These are phyloP conservation scores for Drosophila kepulauana DNA, from an alignment of 1,140 invertebrate genomes.

Conservation along the genomic window DNA sequence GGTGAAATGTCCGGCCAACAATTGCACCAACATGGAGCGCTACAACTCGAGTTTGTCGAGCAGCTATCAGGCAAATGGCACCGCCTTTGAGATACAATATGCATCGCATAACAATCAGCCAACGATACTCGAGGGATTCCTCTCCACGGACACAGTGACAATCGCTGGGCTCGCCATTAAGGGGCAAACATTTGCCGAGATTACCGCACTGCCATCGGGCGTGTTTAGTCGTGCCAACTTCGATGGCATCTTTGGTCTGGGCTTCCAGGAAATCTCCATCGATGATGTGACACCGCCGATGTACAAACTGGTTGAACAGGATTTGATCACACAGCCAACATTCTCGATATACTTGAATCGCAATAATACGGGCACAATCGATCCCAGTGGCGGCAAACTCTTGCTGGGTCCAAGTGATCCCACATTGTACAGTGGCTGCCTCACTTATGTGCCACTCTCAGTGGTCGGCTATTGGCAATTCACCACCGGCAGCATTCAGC, in stretches of 20 bases:
- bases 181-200: constrained; percentile 98
- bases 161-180: constrained; percentile 81
- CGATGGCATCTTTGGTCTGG: constrained; percentile 98
- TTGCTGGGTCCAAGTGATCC: constrained; percentile 97
- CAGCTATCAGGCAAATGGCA: constrained; percentile 95
- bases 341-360: constrained; percentile 96
- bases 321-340: constrained; percentile 90
- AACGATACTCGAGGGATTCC: constrained; percentile 89
- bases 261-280: constrained; percentile 93
- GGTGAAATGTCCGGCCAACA: too few species aligned
- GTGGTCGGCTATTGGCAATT: constrained; percentile 98
- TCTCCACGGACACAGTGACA: constrained; percentile 94
- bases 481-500: constrained; percentile 88
- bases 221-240: constrained; percentile 96
- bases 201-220: constrained; percentile 92
- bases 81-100: constrained; percentile 95
- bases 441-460: constrained; percentile 95
- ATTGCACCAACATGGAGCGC: constrained; percentile 92
- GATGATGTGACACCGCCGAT: constrained; percentile 84
- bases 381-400: constrained; percentile 93
- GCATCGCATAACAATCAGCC: constrained; percentile 93
- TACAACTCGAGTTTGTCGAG: constrained; percentile 94
- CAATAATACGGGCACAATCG: constrained; percentile 87
- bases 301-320: constrained; percentile 95
- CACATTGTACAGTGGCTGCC: constrained; percentile 93